Evolutionary conservation across 1,140 invertebrate species (phyloP), one percentile per base, ranked within the genome.

Genomic region (Cardiocondyla obscurior): DNA sequence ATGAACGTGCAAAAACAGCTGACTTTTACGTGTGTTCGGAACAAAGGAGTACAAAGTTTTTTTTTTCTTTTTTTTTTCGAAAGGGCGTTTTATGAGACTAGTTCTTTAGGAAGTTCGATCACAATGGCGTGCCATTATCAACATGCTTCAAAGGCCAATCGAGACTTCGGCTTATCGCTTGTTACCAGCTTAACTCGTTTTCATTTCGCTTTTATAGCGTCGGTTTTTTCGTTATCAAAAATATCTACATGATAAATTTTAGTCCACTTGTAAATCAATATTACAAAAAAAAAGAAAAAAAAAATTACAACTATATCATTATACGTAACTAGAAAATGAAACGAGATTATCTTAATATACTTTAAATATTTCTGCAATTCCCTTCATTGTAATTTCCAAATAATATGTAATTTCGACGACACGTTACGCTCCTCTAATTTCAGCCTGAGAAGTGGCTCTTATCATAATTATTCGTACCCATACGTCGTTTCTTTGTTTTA

Each of bases 101-200:
- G 42, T 67, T 39, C 55, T 74, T 83, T 60, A 39, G 16, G 8
- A 53, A 22, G 28, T 25, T 51, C 44, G 36, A 22, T 44, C 46
- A 67, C 55, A 86, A 87, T 86, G 79, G 67, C 33, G 33, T 46
- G 16, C 74, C 76, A 82, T 88, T 85, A 85, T 88, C 82, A 77
- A 82, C 70, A 84, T 55, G 46, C 44, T 74, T 79, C 36, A 51
- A 49, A 83, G 39, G 72, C 19, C 44, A 70, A 62, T 19, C 30
- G 55, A 81, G 69, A 55, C 58, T 85, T 72, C 39, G 36, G 64
- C 82, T 87, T 88, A 85, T 88, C 86, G 85, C 69, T 55, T 81
- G 67, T 84, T 88, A 77, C 51, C 82, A 85, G 82, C 76, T 86
- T 88, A 87, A 88, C 70, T 87, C 69, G 33, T 74, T 81, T 77